phyloP scores from a whole-genome alignment of 2,888 invertebrate genomes.

The Mechanitis mazaeus region DNA sequence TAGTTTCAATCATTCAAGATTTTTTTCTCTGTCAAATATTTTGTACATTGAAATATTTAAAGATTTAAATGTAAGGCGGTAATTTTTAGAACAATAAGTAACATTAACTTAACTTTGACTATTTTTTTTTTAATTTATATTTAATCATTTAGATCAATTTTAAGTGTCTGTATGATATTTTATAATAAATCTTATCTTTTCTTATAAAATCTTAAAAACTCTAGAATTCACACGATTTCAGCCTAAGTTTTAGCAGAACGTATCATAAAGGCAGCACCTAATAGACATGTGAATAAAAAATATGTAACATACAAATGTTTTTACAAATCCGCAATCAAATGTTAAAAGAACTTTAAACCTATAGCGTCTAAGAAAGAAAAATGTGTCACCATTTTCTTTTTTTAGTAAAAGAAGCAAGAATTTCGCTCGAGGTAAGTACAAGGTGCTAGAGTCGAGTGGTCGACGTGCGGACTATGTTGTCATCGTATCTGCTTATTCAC shows the following conservation, averaged over 20 bases:
- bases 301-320: neutral
- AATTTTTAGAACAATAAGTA: too few relatives aligned
- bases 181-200: conserved; percentile 39
- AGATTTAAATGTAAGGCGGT: too few relatives aligned
- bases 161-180: too few relatives aligned
- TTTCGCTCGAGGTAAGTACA: conserved; percentile 48
- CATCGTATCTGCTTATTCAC: conserved; percentile 31
- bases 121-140: too few relatives aligned
- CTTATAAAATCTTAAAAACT: conserved; percentile 32
- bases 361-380: conserved; percentile 27
- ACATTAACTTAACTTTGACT: too few relatives aligned
- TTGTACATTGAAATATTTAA: too few relatives aligned
- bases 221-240: too few relatives aligned
- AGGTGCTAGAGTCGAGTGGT: conserved; percentile 51
- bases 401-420: conserved; percentile 31
- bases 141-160: too few relatives aligned
- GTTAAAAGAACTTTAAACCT: conserved; percentile 24
- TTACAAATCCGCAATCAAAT: conserved; percentile 17
- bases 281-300: neutral
- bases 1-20: conserved; percentile 46
- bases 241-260: too few relatives aligned
- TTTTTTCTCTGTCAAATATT: conserved; percentile 18
- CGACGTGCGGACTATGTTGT: conserved; percentile 52
- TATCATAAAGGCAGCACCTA: too few relatives aligned
- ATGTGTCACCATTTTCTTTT: conserved; percentile 34